Evolutionary conservation across 1,140 invertebrate genomes (phyloP), one percentile per base, ranked within the genome.

Genomic region (Drosophila tani): DNA sequence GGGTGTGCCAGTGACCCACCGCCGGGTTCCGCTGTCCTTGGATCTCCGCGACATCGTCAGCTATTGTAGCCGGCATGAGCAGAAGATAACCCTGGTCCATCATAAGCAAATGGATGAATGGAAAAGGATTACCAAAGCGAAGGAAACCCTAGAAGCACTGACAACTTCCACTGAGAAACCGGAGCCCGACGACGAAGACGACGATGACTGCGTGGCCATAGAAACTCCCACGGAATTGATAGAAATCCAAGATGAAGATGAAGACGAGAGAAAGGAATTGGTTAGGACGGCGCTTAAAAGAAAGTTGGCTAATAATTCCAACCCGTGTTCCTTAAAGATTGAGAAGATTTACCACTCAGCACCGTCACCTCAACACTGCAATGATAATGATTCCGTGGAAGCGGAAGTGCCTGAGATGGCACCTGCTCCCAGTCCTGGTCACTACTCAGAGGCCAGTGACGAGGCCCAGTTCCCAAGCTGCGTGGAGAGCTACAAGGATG

Each of bases 41-140:
- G 91, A 92, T 32, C 57, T 92, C 21, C 81, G 85, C 6, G 91
- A 92, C 17, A 92, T 92, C n/a, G 77, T 92, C n/a, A 92, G 91
- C 60, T 92, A 77, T 57, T 91, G 79, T 17, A 75, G 70, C 5
- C 55, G 73, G 15, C 41, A 79, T 49, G 83, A 75, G 43, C 81
- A 79, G 50, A 75, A 75, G 3, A 59, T 86, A 14, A 91, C 88
- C 0, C 27, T 91, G 27, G 43, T 60, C n/a, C 40, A 41, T n/a
- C 58, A 74, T 11, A 66, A 76, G 4, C 3, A 65, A 21, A 1
- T 19, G 21, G n/a, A 68, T 51, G n/a, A 46, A 12, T 57, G 1
- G 47, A 35, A 1, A 4, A 67, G 1, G 24, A 24, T 1, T 1
- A 47, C 50, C 38, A 1, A 79, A 68, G 38, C 38, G 2, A 59